Evolutionary conservation across 2,888 invertebrate species (phyloP), one percentile per base, ranked within the genome.

Genomic region (Ptilodon capucinus): DNA sequence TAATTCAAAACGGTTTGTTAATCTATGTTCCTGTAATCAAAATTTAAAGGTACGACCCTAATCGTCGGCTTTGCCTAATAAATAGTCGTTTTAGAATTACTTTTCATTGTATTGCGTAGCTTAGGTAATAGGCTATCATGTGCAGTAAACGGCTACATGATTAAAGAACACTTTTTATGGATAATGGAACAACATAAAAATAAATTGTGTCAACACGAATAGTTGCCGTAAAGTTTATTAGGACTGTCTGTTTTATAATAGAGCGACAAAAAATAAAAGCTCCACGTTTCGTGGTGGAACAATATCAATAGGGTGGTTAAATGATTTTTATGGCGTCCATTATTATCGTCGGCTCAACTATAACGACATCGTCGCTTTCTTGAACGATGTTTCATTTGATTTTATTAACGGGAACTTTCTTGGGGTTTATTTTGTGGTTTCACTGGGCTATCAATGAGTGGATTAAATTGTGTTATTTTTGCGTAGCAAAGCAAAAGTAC

Each of bases 271-370:
- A 14, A 32, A 32, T 14, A 7, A 32, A 30, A 35, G 11, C 7
- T 17, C 17, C 35, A 35, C 11, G 17, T 1, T 17, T 35, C 17
- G 17, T 4, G 35, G 35, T 35, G 4, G 13, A 35, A 35, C 35
- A 11, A 35, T 17, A 16, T 17, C 35, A 35, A 35, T 35, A 32
- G 32, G 17, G 48, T 44, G 44, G 52, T 52, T 56, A 54, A 54
- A 53, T 50, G 48, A 44, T 64, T 51, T 61, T 60, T 56, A 57
- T 54, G 38, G 49, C 34, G 44, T 41, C 45, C 45, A 51, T 53
- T 53, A 56, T 56, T 45, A 43, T 51, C 39, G 36, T 30, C 40
- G 50, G 32, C 43, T 50, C 41, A 40, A 42, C 40, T 46, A 40
- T 44, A 46, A 48, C 30, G 51, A 44, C 49, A 34, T 41, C 36